Evolutionary conservation across 2,888 invertebrate genomes (phyloP).

Genomic region (Elmis aenea): DNA sequence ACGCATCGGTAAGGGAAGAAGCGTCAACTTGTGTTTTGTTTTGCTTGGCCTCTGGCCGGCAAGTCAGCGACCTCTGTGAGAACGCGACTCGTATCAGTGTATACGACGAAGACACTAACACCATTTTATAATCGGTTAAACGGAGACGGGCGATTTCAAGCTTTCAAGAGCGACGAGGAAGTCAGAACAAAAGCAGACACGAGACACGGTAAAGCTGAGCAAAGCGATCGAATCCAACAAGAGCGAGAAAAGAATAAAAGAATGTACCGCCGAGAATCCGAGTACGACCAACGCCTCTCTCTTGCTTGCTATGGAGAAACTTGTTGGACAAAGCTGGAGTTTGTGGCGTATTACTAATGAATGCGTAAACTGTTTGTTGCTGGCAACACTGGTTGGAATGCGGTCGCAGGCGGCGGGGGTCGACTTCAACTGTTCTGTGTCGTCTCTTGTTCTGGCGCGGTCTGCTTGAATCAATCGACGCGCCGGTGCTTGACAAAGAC

Average conservation of each 20-base stretch:
- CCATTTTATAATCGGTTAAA: conserved; percentile 50
- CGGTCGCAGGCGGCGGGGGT: conserved; percentile 52
- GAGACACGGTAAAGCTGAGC: conserved; percentile 41
- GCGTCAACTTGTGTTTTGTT: conserved; percentile 44
- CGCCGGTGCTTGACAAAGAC: conserved; percentile 32
- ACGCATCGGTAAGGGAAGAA: conserved; percentile 28
- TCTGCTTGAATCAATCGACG: conserved; percentile 39
- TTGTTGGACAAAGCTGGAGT: conserved; percentile 22
- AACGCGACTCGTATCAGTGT: conserved; percentile 44
- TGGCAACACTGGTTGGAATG: conserved; percentile 48
- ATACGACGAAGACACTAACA: conserved; percentile 53
- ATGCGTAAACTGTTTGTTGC: conserved; percentile 48
- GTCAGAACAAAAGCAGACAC: conserved; percentile 44
- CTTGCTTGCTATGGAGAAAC: conserved; percentile 13
- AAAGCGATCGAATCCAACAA: conserved; percentile 41
- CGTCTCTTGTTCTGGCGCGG: conserved; percentile 37
- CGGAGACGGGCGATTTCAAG: conserved; percentile 42
- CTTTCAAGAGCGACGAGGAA: conserved; percentile 36
- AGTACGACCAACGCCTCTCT: conserved; percentile 20
- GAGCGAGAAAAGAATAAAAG: conserved; percentile 43
- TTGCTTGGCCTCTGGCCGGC: conserved; percentile 45
- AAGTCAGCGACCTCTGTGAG: conserved; percentile 49
- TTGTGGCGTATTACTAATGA: conserved; percentile 45
- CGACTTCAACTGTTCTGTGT: conserved; percentile 47
- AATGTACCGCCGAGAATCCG: conserved; percentile 26